Percentiles rank a stretch among this genome's conserved stretches.
phyloP scores from a whole-genome alignment of 2,113 vertebrate species.

The Rhinolophus sinicus region DNA sequence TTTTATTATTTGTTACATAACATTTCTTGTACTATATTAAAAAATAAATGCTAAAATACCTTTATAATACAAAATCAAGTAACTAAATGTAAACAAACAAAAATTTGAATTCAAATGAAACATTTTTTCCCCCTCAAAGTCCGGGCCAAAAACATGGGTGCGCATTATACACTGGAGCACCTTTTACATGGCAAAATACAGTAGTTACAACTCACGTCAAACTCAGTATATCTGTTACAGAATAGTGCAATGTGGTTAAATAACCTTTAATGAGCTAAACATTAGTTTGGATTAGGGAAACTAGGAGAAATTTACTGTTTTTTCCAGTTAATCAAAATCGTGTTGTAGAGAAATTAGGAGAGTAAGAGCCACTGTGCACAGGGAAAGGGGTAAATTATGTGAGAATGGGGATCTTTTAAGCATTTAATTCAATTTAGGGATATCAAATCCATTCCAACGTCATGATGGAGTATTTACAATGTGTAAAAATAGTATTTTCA shows the following conservation, averaged over 20 bases:
- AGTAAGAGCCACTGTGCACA: neutral
- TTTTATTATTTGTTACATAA: too few species aligned
- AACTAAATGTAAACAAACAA: too few species aligned
- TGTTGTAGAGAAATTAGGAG: neutral
- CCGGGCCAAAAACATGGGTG: too few species aligned
- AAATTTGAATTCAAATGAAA: too few species aligned
- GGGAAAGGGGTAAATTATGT: neutral
- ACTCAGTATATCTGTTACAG: neutral
- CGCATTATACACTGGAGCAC: too few species aligned
- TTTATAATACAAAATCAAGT: too few species aligned
- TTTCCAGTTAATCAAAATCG: neutral
- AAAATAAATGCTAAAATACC: too few species aligned
- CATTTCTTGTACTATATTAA: too few species aligned
- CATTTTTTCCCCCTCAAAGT: too few species aligned
- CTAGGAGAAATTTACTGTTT: neutral
- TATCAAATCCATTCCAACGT: neutral
- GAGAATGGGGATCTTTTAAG: neutral
- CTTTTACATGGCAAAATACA: too few species aligned
- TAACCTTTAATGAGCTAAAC: neutral
- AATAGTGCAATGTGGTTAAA: neutral
- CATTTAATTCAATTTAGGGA: neutral
- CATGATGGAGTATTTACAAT: neutral
- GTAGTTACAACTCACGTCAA: neutral
- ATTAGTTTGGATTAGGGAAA: neutral
- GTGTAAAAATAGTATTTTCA: neutral